Evolutionary conservation across 2,797 vertebrate species (phyloP).

Genomic region (Halcyon chelicuti): DNA sequence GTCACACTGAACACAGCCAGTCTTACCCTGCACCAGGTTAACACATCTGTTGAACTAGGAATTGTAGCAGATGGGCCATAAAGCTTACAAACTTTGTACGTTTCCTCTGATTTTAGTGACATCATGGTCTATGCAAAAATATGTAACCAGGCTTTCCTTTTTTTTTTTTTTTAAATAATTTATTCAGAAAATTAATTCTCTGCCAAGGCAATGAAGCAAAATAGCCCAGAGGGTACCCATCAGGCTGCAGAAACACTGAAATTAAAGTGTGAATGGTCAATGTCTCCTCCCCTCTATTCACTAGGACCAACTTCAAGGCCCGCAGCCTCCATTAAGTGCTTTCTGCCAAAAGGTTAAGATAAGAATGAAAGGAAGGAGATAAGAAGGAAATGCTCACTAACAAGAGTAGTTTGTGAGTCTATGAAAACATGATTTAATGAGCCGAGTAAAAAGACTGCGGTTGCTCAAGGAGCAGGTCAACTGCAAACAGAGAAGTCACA

Average conservation of each 20-base stretch:
- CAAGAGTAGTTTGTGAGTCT: background rate
- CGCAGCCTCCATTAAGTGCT: background rate
- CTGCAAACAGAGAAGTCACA: background rate
- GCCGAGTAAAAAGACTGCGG: background rate
- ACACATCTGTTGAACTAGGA: background rate
- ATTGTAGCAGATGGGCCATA: background rate
- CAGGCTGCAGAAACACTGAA: background rate
- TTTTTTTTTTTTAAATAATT: background rate
- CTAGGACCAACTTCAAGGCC: background rate
- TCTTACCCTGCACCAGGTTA: background rate
- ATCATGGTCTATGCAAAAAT: background rate
- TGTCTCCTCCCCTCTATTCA: background rate
- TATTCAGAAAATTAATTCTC: background rate
- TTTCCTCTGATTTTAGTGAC: background rate
- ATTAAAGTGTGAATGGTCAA: background rate
- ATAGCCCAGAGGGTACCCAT: background rate
- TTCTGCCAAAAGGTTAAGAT: background rate
- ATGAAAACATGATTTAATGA: slow-evolving; percentile 5
- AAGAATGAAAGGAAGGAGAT: slow-evolving; percentile 33
- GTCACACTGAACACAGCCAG: background rate
- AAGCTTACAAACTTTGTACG: background rate
- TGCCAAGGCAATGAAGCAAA: accelerated
- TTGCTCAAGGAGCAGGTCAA: background rate
- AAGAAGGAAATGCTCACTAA: background rate
- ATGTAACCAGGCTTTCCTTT: background rate